Evolutionary conservation across 2,113 vertebrate species (phyloP).

Genomic region (Istiophorus platypterus): DNA sequence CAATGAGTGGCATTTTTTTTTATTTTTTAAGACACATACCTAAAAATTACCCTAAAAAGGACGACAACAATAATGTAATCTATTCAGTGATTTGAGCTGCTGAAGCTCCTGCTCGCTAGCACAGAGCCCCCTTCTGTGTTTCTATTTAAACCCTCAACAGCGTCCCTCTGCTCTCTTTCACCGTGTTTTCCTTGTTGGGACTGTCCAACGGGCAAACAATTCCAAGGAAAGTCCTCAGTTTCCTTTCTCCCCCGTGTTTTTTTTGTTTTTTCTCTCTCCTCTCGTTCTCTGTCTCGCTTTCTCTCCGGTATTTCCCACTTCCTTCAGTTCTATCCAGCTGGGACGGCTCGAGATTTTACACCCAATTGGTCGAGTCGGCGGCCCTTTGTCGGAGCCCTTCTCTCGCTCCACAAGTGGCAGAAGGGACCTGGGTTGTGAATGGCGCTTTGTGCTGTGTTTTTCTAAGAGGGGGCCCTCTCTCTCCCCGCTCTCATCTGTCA

Average conservation of each 20-base stretch:
- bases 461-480: conserved; percentile 93
- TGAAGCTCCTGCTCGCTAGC: not conserved
- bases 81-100: conserved; percentile 9
- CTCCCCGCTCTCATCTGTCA: conserved; percentile 97
- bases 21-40: not conserved
- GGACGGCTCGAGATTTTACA: conserved; percentile 93
- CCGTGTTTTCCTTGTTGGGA: conserved; percentile 33
- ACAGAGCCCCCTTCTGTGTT: conserved; percentile 6
- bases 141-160: not conserved
- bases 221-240: conserved; percentile 40
- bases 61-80: not conserved
- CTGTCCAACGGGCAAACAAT: conserved; percentile 58
- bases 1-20: not conserved
- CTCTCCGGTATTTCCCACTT: conserved; percentile 91
- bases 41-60: not conserved
- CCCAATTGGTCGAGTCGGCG: conserved; percentile 94
- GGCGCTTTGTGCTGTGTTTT: conserved; percentile 98
- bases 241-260: conserved; percentile 30
- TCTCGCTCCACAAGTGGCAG: conserved; percentile 97
- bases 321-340: conserved; percentile 89
- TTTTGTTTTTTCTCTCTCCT: conserved; percentile 15
- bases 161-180: conserved; percentile 1
- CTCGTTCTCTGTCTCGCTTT: conserved; percentile 78
- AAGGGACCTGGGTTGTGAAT: conserved; percentile 94
- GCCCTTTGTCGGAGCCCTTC: conserved; percentile 93